Percentiles rank a stretch among this genome's conserved stretches.
Conservation (phyloP, 2,113 vertebrate genomes). For the Neolamprologus sp. region DNA sequence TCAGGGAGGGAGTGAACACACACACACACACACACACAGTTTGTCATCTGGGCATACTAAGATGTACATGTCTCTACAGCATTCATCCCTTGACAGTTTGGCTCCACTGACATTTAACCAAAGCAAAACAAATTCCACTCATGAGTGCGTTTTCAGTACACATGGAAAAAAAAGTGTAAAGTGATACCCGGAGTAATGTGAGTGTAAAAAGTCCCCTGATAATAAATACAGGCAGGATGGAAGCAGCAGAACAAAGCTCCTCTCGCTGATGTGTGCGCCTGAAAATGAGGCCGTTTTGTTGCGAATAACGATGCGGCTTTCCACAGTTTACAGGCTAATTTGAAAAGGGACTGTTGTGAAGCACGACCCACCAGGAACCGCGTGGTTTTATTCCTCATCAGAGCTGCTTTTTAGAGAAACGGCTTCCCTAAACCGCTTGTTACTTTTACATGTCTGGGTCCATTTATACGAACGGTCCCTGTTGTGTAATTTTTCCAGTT, state of each 20-base stretch:
- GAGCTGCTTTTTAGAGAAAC: conserved; percentile 11
- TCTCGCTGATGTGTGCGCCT: neutral
- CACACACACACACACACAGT: neutral
- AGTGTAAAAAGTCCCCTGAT: conserved; percentile 11
- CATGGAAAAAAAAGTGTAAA: neutral
- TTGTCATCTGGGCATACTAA: conserved; percentile 5
- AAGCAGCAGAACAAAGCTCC: neutral
- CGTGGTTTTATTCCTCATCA: neutral
- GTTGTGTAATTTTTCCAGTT: conserved; percentile 62
- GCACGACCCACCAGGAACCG: neutral
- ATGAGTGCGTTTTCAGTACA: conserved; percentile 17
- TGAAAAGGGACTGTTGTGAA: neutral
- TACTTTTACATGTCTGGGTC: conserved; percentile 41
- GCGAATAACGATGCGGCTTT: conserved; percentile 33
- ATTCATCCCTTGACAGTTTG: conserved; percentile 7
- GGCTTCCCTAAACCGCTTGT: conserved; percentile 15
- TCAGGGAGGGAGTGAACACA: neutral
- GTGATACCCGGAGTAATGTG: neutral
- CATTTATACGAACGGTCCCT: conserved; percentile 39
- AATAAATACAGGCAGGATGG: neutral
- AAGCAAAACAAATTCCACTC: conserved; percentile 57
- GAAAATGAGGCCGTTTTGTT: conserved; percentile 30
- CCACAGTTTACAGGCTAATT: conserved; percentile 23
- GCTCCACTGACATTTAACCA: conserved; percentile 48
- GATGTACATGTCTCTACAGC: neutral